Base-by-base conservation (phyloP, 2,888 invertebrate species). In the Pemphredon lugubris region DNA sequence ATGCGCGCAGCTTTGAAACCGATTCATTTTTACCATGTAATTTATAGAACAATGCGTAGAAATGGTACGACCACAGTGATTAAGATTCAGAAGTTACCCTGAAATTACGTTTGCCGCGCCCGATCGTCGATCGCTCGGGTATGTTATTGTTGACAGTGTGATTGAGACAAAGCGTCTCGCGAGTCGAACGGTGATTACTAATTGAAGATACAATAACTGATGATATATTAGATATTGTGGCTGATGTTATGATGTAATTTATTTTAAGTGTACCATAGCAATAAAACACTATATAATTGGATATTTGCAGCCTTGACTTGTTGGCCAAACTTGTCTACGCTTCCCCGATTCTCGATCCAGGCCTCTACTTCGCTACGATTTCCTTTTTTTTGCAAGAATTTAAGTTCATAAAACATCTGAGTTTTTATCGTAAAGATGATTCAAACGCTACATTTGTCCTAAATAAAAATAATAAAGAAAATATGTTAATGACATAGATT, bases 251-350 rank as follows among this genome's bases (percentile, higher is more conserved):
- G 74, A 82, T 83, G 82, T 85, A 85, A 87, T 87, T 87, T 84
- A 86, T 85, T 85, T 82, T 81, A 84, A 87, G 74, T 87, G 83
- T 86, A 85, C 75, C 57, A 82, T 85, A 85, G 83, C 85, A 85
- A 85, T 85, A 84, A 84, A 84, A 69, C 37, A 66, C 37, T 66
- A 69, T 75, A 68, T 13, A 48, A 48, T 30, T 30, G 30, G 14
- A 32, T 26, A 16, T 32, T 11, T n/a, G n/a, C n/a, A n/a, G n/a
- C n/a, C n/a, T n/a, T n/a, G n/a, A n/a, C n/a, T n/a, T n/a, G n/a
- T n/a, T n/a, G n/a, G n/a, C n/a, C n/a, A n/a, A n/a, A n/a, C n/a
- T n/a, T n/a, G n/a, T n/a, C n/a, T n/a, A n/a, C n/a, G n/a, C n/a
- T n/a, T n/a, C n/a, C n/a, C n/a, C n/a, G n/a, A n/a, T n/a, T n/a